Evolutionary conservation across 2,888 invertebrate species (phyloP), one percentile per base, ranked within the genome.

Genomic region (Ischnus inquisitorius): DNA sequence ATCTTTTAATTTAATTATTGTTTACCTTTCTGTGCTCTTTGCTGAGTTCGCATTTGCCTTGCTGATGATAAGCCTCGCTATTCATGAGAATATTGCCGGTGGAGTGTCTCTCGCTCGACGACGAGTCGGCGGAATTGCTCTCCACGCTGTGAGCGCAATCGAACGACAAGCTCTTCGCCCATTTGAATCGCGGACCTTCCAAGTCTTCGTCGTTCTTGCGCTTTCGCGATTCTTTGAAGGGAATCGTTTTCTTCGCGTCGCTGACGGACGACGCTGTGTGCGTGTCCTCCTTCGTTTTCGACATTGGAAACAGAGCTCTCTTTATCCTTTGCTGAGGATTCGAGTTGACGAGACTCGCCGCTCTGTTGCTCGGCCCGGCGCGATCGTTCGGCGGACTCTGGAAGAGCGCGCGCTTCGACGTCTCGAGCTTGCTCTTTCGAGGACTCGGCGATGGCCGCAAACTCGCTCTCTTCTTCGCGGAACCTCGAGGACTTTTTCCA

Each of bases 371-470:
- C n/a, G 92, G 91, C 16, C 92, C 92, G 46, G 92, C 90, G 39
- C 88, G 90, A 54, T 92, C 92, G 2, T 87, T 65, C 2, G 93
- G 95, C 1, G 97, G 97, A 90, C 97, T 97, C 88, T 96, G 95
- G 88, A 97, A 97, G 1, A 97, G 92, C 0, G 97, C 97, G 78
- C 97, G 94, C 88, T 97, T 97, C 0, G 96, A 94, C 0, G 95
- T 95, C 90, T 96, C 96, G 22, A 92, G 57, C 78, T 91, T 93
- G 1, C 90, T 76, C 85, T 92, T 93, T 25, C 89, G 83, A 0
- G 91, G 91, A 88, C 91, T 92, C 16, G 89, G 86, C 16, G 94
- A 89, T 81, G 95, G 95, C 90, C 95, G 90, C 6, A 95, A 87
- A 60, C 94, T 91, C 85, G 93, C 86, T 46, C 79, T 93, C 88